phyloP scores from a whole-genome alignment of 2,113 vertebrate genomes.

The Genyomyrus donnyi region DNA sequence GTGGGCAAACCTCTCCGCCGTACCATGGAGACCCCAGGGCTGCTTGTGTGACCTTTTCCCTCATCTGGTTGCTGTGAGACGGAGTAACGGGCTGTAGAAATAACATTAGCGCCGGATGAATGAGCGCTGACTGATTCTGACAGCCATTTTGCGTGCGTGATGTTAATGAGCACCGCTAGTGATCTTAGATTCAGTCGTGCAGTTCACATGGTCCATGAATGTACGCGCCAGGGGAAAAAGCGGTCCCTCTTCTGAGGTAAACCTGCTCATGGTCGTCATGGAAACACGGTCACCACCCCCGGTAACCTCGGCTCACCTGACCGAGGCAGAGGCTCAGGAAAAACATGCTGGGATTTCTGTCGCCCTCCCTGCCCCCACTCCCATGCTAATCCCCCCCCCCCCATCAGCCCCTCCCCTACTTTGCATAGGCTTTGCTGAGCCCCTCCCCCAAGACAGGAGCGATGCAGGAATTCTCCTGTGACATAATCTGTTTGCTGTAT shows the following conservation, averaged over 20 bases:
- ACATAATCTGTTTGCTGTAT: neutral
- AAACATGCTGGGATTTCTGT: neutral
- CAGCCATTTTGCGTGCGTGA: neutral
- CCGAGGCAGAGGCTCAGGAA: neutral
- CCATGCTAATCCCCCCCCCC: neutral
- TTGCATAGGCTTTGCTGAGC: neutral
- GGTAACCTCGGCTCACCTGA: neutral
- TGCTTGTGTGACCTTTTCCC: conserved; percentile 28
- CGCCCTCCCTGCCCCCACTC: neutral
- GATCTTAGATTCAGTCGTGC: neutral
- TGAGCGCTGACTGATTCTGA: neutral
- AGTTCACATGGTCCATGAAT: neutral
- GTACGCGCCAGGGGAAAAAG: neutral
- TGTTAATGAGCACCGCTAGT: neutral
- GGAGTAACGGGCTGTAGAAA: neutral
- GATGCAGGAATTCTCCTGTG: neutral
- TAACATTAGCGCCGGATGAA: neutral
- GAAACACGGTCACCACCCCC: neutral
- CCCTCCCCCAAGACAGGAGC: neutral
- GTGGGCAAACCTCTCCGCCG: neutral
- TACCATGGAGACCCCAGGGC: conserved; percentile 27
- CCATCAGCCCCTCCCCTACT: neutral
- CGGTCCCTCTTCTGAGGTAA: neutral
- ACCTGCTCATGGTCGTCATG: neutral
- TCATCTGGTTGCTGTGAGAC: neutral